Evolutionary conservation across 2,888 invertebrate species (phyloP), one percentile per base, ranked within the genome.

Genomic region (Drosophila macrospina): DNA sequence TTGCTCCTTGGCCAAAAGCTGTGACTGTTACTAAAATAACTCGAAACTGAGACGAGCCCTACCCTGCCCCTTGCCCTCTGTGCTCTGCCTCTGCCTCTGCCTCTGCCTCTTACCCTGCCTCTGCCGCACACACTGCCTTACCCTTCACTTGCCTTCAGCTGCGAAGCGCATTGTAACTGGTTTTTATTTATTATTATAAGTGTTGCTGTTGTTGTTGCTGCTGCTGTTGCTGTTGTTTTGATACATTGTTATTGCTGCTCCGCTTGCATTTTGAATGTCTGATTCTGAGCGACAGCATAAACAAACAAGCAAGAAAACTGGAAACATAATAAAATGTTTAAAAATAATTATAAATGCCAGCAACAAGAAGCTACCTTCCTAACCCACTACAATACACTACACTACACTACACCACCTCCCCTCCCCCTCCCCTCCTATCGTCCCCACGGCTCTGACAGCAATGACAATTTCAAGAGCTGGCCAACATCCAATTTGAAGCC

Each of bases 231-330:
- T 32, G 62, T 26, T 59, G 37, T 39, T 47, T 64, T 64, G 50
- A 64, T 51, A 64, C 44, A 59, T 59, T 64, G 59, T 39, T 45
- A 36, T 26, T 65, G 54, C 32, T 61, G 60, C 60, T 61, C 47
- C 61, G 61, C 61, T 68, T 79, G 78, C 78, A 79, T 66, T 76
- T 79, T 56, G 77, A 77, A 59, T 77, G 80, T 62, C 84, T 28
- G 65, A 68, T 83, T 83, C 80, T 80, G 71, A 68, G 63, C 30
- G 30, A 59, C 55, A 62, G 50, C 37, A 34, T 36, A 64, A 71
- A 60, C 42, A 50, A 66, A 62, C 15, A 62, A 55, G 32, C 15
- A 30, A 55, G 30, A 39, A 42, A 32, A 50, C 50, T 37, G 39
- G 20, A 47, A 60, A 26, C 39, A 56, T 45, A 45, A 39, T 32